phyloP scores from a whole-genome alignment of 35 echinoderm and acorn worm genomes.

The Heliocidaris erythrogramma region DNA sequence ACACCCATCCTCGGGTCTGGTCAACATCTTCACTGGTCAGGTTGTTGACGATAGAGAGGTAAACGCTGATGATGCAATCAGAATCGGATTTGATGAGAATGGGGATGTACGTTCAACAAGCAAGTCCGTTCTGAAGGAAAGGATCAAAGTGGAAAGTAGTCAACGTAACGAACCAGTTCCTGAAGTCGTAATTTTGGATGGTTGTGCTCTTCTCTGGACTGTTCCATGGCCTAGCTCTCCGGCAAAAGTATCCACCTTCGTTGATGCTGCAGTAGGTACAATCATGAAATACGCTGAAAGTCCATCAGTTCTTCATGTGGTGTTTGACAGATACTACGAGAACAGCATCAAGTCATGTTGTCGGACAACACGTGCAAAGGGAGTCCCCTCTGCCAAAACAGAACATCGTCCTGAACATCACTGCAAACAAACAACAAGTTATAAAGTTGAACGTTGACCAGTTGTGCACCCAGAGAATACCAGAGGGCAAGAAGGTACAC shows the following conservation, averaged over 20 bases:
- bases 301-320: slow-evolving; percentile 10
- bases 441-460: neutral
- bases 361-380: neutral
- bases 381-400: slow-evolving; percentile 8
- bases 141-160: slow-evolving; percentile 38
- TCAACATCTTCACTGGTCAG: neutral
- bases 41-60: neutral
- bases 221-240: too few species aligned
- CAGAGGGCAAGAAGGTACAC: neutral
- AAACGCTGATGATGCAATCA: slow-evolving; percentile 56
- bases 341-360: slow-evolving; percentile 33
- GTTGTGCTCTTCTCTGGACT: neutral
- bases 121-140: slow-evolving; percentile 42
- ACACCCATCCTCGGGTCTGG: too few species aligned
- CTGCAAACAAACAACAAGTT: neutral
- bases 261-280: neutral
- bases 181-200: neutral
- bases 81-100: slow-evolving; percentile 48
- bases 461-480: neutral
- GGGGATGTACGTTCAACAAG: slow-evolving; percentile 36
- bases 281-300: neutral
- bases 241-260: neutral
- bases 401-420: neutral
- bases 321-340: too few species aligned
- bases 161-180: neutral